Conservation (phyloP, 2,888 invertebrate genomes). For the Epirrhoe tristata region DNA sequence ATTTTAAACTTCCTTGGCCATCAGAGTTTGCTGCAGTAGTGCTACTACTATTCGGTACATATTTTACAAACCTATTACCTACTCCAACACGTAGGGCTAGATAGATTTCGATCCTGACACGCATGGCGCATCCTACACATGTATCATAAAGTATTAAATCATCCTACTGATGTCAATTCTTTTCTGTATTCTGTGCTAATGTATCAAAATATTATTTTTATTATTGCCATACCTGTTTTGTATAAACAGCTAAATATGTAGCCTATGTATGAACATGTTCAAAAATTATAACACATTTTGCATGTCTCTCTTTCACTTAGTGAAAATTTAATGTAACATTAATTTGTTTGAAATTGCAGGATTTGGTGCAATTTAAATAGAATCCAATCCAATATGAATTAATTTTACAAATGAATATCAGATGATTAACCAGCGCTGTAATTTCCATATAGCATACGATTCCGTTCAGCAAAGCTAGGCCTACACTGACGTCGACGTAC, state of each 20-base stretch:
- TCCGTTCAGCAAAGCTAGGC: background rate
- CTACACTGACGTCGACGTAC: background rate
- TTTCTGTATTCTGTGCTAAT: too few species aligned
- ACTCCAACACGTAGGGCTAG: too few species aligned
- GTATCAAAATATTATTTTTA: too few species aligned
- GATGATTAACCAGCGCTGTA: constrained; percentile 22
- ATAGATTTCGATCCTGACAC: too few species aligned
- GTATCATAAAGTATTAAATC: too few species aligned
- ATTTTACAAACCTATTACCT: too few species aligned
- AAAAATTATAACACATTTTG: background rate
- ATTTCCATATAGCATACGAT: constrained; percentile 34
- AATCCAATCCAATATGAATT: constrained; percentile 25
- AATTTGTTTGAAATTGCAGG: constrained; percentile 6
- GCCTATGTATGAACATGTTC: too few species aligned
- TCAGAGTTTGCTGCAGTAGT: background rate
- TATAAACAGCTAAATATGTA: too few species aligned
- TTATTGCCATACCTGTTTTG: too few species aligned
- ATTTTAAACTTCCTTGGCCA: background rate
- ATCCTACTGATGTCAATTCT: too few species aligned
- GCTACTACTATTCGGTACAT: too few species aligned
- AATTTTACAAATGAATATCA: constrained; percentile 27
- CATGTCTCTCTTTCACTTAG: background rate
- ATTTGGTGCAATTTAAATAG: constrained; percentile 16
- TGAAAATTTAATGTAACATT: background rate
- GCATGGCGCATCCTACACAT: too few species aligned